phyloP scores from a whole-genome alignment of 2,888 invertebrate genomes.

The Crematogaster levior region DNA sequence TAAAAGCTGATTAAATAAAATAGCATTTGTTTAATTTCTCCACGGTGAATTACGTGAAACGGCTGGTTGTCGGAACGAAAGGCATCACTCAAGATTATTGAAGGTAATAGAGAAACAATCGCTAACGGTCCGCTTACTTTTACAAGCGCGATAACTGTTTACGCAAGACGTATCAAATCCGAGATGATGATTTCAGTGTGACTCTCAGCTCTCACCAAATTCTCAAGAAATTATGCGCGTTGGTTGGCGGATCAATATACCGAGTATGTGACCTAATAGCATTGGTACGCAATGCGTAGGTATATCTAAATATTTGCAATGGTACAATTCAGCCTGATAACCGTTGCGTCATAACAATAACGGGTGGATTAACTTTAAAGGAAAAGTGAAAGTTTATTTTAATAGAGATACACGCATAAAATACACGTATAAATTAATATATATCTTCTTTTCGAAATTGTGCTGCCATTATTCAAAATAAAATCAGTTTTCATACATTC shows the following conservation, averaged over 20 bases:
- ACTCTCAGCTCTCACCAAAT: conserved; percentile 13
- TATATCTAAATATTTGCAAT: neutral
- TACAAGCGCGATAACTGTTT: conserved; percentile 46
- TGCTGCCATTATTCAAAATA: no score
- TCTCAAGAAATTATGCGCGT: conserved; percentile 32
- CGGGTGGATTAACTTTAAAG: neutral
- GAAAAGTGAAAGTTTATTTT: neutral
- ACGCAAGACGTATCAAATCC: conserved; percentile 23
- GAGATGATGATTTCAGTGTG: conserved; percentile 13
- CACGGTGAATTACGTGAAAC: conserved; percentile 13
- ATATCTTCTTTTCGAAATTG: neutral
- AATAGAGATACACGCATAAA: no score
- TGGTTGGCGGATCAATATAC: conserved; percentile 17
- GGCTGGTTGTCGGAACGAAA: conserved; percentile 42
- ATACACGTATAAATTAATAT: neutral
- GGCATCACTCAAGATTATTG: conserved; percentile 35
- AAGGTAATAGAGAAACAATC: conserved; percentile 44
- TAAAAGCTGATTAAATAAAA: neutral
- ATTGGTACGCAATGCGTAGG: neutral
- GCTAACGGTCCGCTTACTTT: conserved; percentile 31
- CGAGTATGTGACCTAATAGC: conserved; percentile 19
- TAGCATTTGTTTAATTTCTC: conserved; percentile 15
- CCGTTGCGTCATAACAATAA: neutral
- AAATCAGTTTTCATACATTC: neutral
- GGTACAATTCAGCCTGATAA: neutral